Conservation (phyloP, 1,140 invertebrate genomes). For the silkworm (Bombyx mori) region ASM3026992v2 NC_085128.1:6466501-6467000, state of each 20-base stretch:
- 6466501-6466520: constrained; percentile 36
- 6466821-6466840: neutral
- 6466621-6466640: constrained; percentile 28
- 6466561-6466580: constrained; percentile 23
- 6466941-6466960: too few species aligned
- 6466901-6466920: constrained; percentile 9
- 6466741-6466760: too few species aligned
- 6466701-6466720: neutral
- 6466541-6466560: constrained; percentile 48
- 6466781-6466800: neutral
- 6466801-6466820: neutral
- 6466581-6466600: constrained; percentile 47
- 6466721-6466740: too few species aligned
- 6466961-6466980: too few species aligned
- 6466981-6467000: too few species aligned
- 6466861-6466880: neutral
- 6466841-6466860: neutral
- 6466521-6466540: constrained; percentile 48
- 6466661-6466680: neutral
- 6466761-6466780: neutral
- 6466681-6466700: neutral
- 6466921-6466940: constrained; percentile 7
- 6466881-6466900: neutral
- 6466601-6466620: constrained; percentile 57
- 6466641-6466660: neutral